Base-by-base conservation (phyloP, 2,113 vertebrate species). In the Bolborhynchus lineola region DNA sequence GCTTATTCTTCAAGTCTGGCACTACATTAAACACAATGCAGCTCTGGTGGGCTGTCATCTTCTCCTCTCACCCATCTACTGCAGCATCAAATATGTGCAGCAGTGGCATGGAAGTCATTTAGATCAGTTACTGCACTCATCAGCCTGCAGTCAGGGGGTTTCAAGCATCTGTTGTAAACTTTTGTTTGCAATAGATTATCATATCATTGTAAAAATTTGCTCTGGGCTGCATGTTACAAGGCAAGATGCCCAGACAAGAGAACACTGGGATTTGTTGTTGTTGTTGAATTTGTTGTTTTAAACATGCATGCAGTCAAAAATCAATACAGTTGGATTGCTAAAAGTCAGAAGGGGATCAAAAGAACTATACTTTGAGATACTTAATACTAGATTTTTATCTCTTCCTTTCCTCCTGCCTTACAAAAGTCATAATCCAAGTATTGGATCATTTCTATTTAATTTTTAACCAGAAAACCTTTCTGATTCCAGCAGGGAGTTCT, bases 81-180 rank as follows among this genome's bases (percentile, higher is more conserved):
- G 62, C 86, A 86, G 83, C 69, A 86, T 55, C 68, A 86, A 85
- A 95, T 93, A 63, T 60, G 82, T 9, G 53, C 86, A 95, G 91
- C 62, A 90, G 72, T 92, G 80, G 64, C 87, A 94, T 47, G 74
- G 91, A 94, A 93, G 70, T 46, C 75, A 95, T 95, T 95, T 94
- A 86, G 85, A 90, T 78, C 71, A 85, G 82, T 87, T 83, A 49
- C 86, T 93, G 82, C 0, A 3, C 85, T 97, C 9, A 0, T 90
- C 82, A 78, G 72, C 33, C 67, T 90, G 85, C 50, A 94, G 87
- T 90, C 4, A 1, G 41, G 59, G 79, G 87, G 81, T 31, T 93
- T 92, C 76, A 89, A 90, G 80, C 96, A 95, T 93, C 92, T 96
- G 87, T 47, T 91, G 64, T 70, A 95, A 96, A 75, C 87, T 68